Conservation (phyloP, 1,140 invertebrate species). For the Lethrus apterus region DNA sequence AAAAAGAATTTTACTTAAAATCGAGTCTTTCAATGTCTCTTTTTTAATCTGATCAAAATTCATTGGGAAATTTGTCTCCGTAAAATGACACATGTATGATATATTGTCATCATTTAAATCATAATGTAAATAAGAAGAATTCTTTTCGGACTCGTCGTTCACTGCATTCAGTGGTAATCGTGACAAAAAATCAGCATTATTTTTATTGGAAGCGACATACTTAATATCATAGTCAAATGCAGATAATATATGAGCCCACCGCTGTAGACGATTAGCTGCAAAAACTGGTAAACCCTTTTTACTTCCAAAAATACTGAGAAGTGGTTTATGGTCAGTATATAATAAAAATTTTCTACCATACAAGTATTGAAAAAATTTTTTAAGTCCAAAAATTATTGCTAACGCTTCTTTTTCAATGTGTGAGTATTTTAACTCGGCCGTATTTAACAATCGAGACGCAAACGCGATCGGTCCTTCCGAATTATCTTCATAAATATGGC, state of each 20-base stretch:
- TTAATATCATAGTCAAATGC: conserved; percentile 37
- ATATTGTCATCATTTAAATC: not conserved
- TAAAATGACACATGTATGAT: conserved; percentile 3
- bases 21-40: not conserved
- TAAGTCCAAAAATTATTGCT: conserved; percentile 43
- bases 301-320: conserved; percentile 40
- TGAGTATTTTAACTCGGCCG: conserved; percentile 45
- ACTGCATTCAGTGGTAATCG: not conserved
- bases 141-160: too few relatives aligned
- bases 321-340: conserved; percentile 45
- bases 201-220: conserved; percentile 23
- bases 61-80: not conserved
- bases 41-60: conserved; percentile 8
- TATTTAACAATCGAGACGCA: conserved; percentile 43
- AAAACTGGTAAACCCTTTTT: conserved; percentile 31
- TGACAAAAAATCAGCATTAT: conserved; percentile 8
- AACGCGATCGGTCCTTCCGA: conserved; percentile 43
- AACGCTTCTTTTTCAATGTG: conserved; percentile 49
- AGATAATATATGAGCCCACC: conserved; percentile 30
- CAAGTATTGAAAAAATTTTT: conserved; percentile 48
- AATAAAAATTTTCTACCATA: conserved; percentile 43
- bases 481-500: conserved; percentile 36
- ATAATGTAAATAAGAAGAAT: too few relatives aligned
- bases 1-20: conserved; percentile 1
- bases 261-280: conserved; percentile 34